Evolutionary conservation across 2,888 invertebrate genomes (phyloP), one percentile per base, ranked within the genome.

Genomic region (Hermaeophaga mercurialis): DNA sequence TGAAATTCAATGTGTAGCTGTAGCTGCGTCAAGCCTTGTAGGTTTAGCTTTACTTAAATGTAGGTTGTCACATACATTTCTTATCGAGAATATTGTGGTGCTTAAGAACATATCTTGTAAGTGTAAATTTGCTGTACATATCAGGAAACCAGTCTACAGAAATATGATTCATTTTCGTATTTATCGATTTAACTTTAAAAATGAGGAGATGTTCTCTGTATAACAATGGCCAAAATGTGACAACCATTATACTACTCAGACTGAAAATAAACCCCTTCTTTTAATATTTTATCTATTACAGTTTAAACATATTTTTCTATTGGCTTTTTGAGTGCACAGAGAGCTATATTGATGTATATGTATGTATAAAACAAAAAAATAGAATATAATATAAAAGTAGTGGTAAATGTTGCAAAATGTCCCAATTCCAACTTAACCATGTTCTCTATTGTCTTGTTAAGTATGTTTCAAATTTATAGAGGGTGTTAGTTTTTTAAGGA

Each of bases 191-290:
- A n/a, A n/a, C n/a, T n/a, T n/a, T n/a, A 22, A 7, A 22, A 22
- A 22, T 22, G 22, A 22, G 22, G 22, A 22, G 22, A 7, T 22
- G 22, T 22, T 22, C 7, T 22, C 22, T 22, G 7, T 22, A 18
- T 24, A 19, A 41, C 11, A 31, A 31, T 38, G 15, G 17, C 28
- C 49, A 41, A 33, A 18, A 11, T 41, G 33, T 24, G 24, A 34
- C 34, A 44, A 33, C 43, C 43, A 24, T 28, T 43, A 12, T 31
- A 52, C 43, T 31, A 15, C 24, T 44, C 52, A 52, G 52, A 52
- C 52, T 52, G 52, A 52, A 43, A 34, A n/a, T 43, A 8, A 52
- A 52, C 52, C 52, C 52, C 52, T 38, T 43, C 24, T 15, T 52
- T 49, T 31, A 31, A 50, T 41, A 50, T 33, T 18, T 47, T 39